phyloP scores from a whole-genome alignment of 2,888 invertebrate species.

The Electrophaes corylata region DNA sequence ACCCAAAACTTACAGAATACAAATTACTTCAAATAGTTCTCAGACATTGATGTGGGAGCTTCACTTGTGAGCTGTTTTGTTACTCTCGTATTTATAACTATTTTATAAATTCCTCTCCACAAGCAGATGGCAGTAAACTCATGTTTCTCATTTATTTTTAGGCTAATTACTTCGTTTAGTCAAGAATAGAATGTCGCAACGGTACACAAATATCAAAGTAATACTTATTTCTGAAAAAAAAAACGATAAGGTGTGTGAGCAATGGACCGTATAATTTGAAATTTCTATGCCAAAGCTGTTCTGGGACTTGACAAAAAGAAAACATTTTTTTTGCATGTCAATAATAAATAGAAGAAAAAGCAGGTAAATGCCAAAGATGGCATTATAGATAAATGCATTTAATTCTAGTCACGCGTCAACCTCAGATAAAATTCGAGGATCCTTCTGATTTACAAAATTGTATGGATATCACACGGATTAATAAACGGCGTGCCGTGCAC shows the following conservation, averaged over 20 bases:
- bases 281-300: constrained; percentile 28
- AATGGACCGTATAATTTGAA: constrained; percentile 27
- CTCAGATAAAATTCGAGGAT: constrained; percentile 17
- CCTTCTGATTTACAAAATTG: constrained; percentile 12
- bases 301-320: constrained; percentile 15
- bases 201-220: constrained; percentile 12
- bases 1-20: constrained; percentile 40
- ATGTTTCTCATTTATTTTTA: constrained; percentile 33
- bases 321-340: too few relatives aligned
- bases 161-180: constrained; percentile 25
- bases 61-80: not conserved
- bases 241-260: constrained; percentile 1
- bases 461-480: constrained; percentile 34
- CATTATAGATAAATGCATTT: constrained; percentile 21
- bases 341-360: too few relatives aligned
- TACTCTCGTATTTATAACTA: constrained; percentile 8
- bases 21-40: constrained; percentile 15
- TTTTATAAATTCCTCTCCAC: constrained; percentile 5
- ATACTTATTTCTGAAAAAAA: constrained; percentile 4
- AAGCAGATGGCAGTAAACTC: constrained; percentile 24
- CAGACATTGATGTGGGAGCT: constrained; percentile 10
- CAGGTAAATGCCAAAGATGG: too few relatives aligned
- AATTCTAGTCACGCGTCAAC: constrained; percentile 38
- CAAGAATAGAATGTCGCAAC: constrained; percentile 10
- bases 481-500: constrained; percentile 43